Conservation (phyloP, 64 coral and sea anemone species). For the Pocillopora verrucosa region DNA sequence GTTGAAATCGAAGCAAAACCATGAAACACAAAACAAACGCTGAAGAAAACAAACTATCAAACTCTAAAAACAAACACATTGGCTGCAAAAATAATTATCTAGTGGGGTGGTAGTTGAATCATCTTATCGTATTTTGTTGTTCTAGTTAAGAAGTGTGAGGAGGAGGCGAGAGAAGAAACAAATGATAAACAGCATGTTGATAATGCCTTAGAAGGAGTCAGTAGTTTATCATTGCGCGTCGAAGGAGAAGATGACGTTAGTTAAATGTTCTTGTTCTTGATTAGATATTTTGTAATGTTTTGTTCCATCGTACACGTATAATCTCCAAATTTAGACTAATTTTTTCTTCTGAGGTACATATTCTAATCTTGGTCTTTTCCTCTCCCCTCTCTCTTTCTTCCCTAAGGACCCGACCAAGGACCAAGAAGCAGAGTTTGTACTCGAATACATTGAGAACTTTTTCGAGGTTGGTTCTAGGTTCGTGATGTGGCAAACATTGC, state of each 20-base stretch:
- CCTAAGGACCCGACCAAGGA: conserved; percentile 36
- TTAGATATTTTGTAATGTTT: neutral
- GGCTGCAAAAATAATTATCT: no score
- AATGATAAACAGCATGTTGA: neutral
- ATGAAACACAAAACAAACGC: no score
- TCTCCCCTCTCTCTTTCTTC: neutral
- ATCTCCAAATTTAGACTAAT: neutral
- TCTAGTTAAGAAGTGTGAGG: neutral
- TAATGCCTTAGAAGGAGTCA: neutral
- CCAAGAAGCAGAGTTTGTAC: conserved; percentile 29
- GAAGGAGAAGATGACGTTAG: conserved; percentile 16
- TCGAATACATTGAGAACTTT: conserved; percentile 39
- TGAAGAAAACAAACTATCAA: no score
- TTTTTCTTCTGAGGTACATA: neutral
- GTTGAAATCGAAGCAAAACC: no score
- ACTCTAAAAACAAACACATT: no score
- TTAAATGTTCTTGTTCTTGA: neutral
- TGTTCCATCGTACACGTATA: neutral
- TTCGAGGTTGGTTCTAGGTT: conserved; percentile 12
- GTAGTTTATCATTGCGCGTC: neutral
- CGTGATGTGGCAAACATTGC: neutral
- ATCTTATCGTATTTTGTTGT: no score
- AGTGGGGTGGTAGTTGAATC: no score
- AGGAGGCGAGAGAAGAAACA: neutral
- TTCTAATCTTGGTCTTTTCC: neutral